Evolutionary conservation across 2,888 invertebrate genomes (phyloP).

Genomic region (Ditula angustiorana): DNA sequence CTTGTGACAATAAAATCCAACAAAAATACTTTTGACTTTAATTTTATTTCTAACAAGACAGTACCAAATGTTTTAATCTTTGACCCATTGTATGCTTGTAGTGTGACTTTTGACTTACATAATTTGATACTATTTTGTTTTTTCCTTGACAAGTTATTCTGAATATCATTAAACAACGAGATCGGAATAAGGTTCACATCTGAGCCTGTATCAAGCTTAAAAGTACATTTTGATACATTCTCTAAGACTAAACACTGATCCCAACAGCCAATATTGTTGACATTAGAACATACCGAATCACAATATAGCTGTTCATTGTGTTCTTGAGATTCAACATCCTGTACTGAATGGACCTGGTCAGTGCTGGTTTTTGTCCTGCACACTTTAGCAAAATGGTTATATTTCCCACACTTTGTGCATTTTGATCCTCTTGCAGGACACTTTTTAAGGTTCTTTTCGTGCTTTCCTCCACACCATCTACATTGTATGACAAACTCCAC

Average conservation of each 20-base stretch:
- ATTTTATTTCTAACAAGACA: not conserved
- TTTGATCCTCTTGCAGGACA: constrained; percentile 7
- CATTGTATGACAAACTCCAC: not conserved
- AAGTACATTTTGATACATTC: not conserved
- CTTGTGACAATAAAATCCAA: not conserved
- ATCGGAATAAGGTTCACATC: not conserved
- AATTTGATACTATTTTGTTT: not conserved
- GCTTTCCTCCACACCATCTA: constrained; percentile 1
- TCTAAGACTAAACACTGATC: not conserved
- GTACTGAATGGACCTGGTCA: not conserved
- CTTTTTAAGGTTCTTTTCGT: not conserved
- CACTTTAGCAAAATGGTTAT: not conserved
- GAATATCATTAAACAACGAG: not conserved
- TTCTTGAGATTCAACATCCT: not conserved
- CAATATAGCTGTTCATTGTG: not conserved
- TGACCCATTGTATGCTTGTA: not conserved
- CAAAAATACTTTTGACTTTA: not conserved
- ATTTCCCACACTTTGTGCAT: not conserved
- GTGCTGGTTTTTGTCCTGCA: not conserved
- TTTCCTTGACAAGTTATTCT: not conserved
- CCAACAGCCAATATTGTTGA: not conserved
- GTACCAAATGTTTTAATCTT: not conserved
- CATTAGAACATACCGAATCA: not conserved
- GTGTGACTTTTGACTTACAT: not conserved
- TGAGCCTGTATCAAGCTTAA: not conserved